Conservation (phyloP, 2,113 vertebrate species). For the Dicentrarchus labrax region DNA sequence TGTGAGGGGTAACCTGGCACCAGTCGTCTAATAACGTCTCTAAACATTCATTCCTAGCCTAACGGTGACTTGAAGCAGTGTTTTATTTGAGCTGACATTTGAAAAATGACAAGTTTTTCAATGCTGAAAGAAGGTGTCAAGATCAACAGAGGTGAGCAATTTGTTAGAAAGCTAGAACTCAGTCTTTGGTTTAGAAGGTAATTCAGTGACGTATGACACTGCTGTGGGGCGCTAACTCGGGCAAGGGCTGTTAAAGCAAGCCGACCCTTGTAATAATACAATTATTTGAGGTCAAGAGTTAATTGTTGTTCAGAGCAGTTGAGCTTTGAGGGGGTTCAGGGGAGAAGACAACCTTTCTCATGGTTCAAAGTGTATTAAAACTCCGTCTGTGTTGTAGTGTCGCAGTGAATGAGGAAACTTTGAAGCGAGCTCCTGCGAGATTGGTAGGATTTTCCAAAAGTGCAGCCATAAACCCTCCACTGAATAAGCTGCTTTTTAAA, state of each 20-base stretch:
- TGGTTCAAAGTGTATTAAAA: slow-evolving; percentile 49
- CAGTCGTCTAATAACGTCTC: slow-evolving; percentile 70
- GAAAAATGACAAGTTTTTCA: slow-evolving; percentile 53
- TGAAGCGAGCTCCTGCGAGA: background rate
- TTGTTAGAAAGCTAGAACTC: slow-evolving; percentile 49
- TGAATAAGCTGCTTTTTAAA: background rate
- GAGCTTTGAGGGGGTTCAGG: slow-evolving; percentile 39
- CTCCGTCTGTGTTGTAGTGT: background rate
- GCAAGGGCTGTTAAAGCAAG: slow-evolving; percentile 43
- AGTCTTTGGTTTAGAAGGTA: slow-evolving; percentile 30
- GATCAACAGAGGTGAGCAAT: slow-evolving; percentile 57
- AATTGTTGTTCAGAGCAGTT: slow-evolving; percentile 74
- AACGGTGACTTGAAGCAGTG: slow-evolving; percentile 42
- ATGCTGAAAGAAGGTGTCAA: slow-evolving; percentile 54
- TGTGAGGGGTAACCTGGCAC: slow-evolving; percentile 75
- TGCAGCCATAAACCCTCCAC: background rate
- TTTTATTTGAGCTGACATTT: slow-evolving; percentile 63
- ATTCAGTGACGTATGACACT: slow-evolving; percentile 34
- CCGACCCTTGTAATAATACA: slow-evolving; percentile 74
- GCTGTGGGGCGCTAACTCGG: slow-evolving; percentile 34
- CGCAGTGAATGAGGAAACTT: slow-evolving; percentile 11
- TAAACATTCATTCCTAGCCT: slow-evolving; percentile 64
- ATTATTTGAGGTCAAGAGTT: slow-evolving; percentile 81
- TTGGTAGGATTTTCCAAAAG: background rate
- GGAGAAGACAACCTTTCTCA: slow-evolving; percentile 53